phyloP scores from a whole-genome alignment of 1,140 invertebrate genomes.

The Lordiphosa collinella region DNA sequence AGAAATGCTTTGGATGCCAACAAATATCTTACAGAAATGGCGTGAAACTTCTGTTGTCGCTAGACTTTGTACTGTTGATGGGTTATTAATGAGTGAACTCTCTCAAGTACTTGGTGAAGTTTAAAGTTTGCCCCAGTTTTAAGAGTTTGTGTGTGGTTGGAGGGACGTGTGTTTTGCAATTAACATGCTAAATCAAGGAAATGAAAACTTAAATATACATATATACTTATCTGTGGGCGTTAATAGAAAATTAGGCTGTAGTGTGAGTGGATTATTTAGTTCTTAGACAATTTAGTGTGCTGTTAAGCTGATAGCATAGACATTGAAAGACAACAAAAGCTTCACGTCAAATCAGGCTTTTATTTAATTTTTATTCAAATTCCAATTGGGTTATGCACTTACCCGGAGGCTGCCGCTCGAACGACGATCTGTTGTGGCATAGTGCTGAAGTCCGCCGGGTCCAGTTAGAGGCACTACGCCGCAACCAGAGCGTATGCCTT shows the following conservation, averaged over 20 bases:
- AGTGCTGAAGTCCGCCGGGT: slow-evolving; percentile 80
- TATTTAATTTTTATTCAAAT: slow-evolving; percentile 17
- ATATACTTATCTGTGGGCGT: slow-evolving; percentile 1
- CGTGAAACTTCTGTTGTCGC: slow-evolving; percentile 52
- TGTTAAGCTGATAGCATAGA: slow-evolving; percentile 17
- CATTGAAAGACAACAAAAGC: slow-evolving; percentile 68
- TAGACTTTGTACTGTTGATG: slow-evolving; percentile 1
- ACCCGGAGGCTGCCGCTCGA: slow-evolving; percentile 81
- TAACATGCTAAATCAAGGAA: neutral
- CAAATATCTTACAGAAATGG: slow-evolving; percentile 20
- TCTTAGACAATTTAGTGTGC: neutral
- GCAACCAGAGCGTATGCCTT: slow-evolving; percentile 82
- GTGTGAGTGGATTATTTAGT: slow-evolving; percentile 3
- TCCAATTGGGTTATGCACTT: slow-evolving; percentile 57
- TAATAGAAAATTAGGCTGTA: neutral
- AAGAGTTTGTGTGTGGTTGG: neutral
- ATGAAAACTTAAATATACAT: neutral
- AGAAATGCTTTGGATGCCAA: too few relatives aligned
- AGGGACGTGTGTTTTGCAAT: neutral
- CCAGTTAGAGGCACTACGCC: slow-evolving; percentile 80
- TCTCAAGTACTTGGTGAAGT: too few relatives aligned
- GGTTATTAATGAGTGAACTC: neutral
- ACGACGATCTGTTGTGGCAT: slow-evolving; percentile 78
- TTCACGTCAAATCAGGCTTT: slow-evolving; percentile 68
- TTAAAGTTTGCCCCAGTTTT: neutral